Evolutionary conservation across 2,797 vertebrate genomes (phyloP).

Genomic region (Ataeniobius toweri): DNA sequence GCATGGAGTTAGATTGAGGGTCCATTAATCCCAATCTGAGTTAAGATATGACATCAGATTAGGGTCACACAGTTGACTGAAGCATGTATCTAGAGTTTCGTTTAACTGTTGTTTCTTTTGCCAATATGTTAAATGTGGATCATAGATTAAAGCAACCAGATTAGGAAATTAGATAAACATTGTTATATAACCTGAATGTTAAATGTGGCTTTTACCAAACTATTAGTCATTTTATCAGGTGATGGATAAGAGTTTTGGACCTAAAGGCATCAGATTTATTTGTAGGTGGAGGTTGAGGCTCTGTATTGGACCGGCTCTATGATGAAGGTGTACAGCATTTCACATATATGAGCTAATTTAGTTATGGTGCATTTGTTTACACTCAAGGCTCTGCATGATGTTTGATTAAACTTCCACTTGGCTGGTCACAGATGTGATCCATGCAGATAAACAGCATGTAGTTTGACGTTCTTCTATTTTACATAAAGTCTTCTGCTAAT

Average conservation of each 20-base stretch:
- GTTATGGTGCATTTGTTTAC: slow-evolving; percentile 47
- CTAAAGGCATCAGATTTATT: background rate
- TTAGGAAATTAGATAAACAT: background rate
- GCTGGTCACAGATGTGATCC: background rate
- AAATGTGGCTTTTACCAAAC: background rate
- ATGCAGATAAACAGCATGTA: background rate
- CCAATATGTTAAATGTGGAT: slow-evolving; percentile 2
- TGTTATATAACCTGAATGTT: background rate
- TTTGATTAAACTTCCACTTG: background rate
- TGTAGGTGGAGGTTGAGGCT: slow-evolving; percentile 6
- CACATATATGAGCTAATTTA: slow-evolving; percentile 45
- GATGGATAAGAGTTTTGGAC: background rate
- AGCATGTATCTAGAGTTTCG: background rate
- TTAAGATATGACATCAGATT: background rate
- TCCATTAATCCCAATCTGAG: background rate
- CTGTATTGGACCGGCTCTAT: slow-evolving; percentile 19
- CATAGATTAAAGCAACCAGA: background rate
- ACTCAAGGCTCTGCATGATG: slow-evolving; percentile 35
- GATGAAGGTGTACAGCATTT: slow-evolving; percentile 36
- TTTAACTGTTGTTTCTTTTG: background rate
- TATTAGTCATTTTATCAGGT: background rate
- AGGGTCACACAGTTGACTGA: background rate
- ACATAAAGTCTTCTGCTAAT: background rate
- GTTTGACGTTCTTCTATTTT: background rate
- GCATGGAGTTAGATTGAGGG: background rate